Evolutionary conservation across 2,797 vertebrate species (phyloP), one percentile per base, ranked within the genome.

Genomic region (Malacoraja senta): DNA sequence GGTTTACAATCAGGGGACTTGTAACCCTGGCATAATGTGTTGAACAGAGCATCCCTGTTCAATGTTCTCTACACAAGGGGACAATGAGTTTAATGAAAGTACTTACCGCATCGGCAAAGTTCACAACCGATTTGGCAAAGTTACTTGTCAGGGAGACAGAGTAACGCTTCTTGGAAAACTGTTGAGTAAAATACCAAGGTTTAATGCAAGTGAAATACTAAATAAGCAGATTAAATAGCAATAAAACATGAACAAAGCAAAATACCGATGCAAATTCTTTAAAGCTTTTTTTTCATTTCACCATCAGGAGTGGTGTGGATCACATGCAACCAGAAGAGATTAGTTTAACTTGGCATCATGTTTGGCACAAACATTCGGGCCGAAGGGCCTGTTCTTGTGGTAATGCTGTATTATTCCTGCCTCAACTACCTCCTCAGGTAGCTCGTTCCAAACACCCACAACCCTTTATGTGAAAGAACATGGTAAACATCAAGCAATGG

Each of bases 51-150:
- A 63, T 61, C 4, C 58, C 83, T 17, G 7, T 13, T 72, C 68
- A 29, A 91, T 44, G 9, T 35, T 72, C 26, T 44, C 72, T 38
- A 91, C 35, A 91, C 90, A 91, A 21, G 24, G 35, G 32, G 68
- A 6, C 3, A 26, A 19, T 72, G 90, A 71, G 10, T 91, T 58
- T 17, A 68, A 35, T 17, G 17, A 21, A 58, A 0, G 8, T 74
- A 94, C 98, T 97, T 94, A 99, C 98, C 95, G 97, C 97, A 78
- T 98, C 98, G 0, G 98, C 98, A 95, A 98, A 97, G 96, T 99
- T 99, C 96, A 98, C 98, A 95, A 98, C 98, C 0, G 98, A 98
- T 97, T 98, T 99, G 96, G 98, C 98, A 19, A 98, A 99, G 96
- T 98, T 98, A 96, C 97, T 98, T 95, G 98, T 98, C 95, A 98